Evolutionary conservation across 2,888 invertebrate genomes (phyloP).

Genomic region (Pantelozetes paolii): DNA sequence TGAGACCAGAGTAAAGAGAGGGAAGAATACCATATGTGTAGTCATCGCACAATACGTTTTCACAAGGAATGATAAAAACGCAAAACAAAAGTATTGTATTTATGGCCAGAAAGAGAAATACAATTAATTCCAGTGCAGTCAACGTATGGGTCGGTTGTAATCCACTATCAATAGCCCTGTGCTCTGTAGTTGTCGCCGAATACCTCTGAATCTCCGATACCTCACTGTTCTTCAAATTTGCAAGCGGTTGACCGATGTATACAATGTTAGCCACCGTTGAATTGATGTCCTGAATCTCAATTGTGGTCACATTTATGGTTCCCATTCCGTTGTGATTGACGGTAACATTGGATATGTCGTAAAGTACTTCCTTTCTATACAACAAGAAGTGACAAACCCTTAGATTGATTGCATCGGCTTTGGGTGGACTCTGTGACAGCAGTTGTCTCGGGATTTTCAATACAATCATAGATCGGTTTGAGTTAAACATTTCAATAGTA

Average conservation of each 20-base stretch:
- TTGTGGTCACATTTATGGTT: not conserved
- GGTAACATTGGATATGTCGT: not conserved
- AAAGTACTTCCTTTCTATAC: not conserved
- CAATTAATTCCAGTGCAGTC: not conserved
- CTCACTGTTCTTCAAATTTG: not conserved
- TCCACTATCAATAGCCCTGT: not conserved
- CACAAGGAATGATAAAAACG: not conserved
- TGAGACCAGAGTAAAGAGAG: not conserved
- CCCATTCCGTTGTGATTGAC: constrained; percentile 1
- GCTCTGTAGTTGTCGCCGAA: not conserved
- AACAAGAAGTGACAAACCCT: not conserved
- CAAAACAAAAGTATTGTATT: not conserved
- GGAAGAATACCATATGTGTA: not conserved
- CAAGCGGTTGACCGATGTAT: not conserved
- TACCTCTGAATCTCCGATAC: not conserved
- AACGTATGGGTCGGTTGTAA: not conserved
- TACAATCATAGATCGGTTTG: not conserved
- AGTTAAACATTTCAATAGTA: not conserved
- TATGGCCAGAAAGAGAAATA: not conserved
- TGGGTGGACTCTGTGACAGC: not conserved
- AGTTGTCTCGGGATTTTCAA: not conserved
- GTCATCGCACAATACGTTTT: not conserved
- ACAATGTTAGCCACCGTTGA: not conserved
- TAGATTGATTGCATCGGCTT: not conserved
- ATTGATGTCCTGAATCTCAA: not conserved